Evolutionary conservation across 92 coral and sea anemone genomes (phyloP).

Genomic region (Siderastrea radians): DNA sequence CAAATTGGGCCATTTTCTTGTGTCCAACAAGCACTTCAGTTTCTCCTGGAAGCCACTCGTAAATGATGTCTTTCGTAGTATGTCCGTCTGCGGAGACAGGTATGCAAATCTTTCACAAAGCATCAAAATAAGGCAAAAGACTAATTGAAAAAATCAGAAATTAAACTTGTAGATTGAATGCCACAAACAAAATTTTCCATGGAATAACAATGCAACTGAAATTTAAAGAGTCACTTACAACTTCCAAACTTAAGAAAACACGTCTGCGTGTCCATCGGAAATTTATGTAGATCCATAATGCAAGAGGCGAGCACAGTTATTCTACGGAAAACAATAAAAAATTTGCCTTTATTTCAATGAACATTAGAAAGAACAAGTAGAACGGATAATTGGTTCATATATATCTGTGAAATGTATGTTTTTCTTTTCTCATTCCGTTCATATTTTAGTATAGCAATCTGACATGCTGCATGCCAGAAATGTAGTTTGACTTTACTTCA

Average conservation of each 20-base stretch:
- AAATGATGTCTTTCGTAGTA: constrained; percentile 11
- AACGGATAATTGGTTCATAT: no score
- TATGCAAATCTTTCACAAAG: no score
- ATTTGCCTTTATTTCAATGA: not conserved
- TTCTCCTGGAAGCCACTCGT: constrained; percentile 40
- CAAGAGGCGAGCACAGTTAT: constrained; percentile 64
- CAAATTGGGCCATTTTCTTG: constrained; percentile 67
- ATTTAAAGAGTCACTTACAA: constrained; percentile 51
- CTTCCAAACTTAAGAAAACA: constrained; percentile 76
- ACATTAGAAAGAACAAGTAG: not conserved
- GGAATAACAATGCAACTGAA: not conserved
- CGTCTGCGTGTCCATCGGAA: constrained; percentile 80
- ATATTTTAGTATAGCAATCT: no score
- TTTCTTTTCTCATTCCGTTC: no score
- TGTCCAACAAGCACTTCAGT: constrained; percentile 3
- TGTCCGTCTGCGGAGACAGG: constrained; percentile 9
- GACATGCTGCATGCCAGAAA: no score
- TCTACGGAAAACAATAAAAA: not conserved
- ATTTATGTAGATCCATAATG: constrained; percentile 75
- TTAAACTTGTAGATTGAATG: no score
- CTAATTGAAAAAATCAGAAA: no score
- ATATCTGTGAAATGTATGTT: no score
- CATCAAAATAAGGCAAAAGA: not conserved
- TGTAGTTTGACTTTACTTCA: no score
- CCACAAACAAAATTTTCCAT: not conserved